Evolutionary conservation across 2,888 invertebrate species (phyloP).

Genomic region (Lepidonotus clava): DNA sequence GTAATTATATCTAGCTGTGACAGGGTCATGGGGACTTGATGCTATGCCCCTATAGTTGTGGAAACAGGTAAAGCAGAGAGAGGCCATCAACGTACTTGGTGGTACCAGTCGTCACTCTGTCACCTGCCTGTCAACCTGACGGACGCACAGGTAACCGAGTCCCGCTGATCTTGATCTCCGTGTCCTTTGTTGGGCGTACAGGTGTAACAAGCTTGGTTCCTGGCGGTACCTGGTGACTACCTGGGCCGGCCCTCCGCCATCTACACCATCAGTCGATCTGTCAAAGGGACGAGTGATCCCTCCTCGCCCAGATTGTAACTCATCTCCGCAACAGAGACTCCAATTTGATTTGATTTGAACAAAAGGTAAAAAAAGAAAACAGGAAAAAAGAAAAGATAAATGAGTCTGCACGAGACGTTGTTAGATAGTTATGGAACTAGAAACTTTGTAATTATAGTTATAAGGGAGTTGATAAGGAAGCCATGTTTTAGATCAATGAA

Average conservation of each 20-base stretch:
- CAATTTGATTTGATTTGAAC: background rate
- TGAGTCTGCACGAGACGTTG: no score
- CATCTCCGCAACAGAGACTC: background rate
- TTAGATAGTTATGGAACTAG: no score
- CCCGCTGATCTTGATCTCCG: constrained; percentile 43
- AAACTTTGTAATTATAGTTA: no score
- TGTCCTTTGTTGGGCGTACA: constrained; percentile 37
- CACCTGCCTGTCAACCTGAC: constrained; percentile 24
- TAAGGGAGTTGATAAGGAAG: no score
- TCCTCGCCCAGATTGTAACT: background rate
- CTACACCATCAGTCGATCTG: constrained; percentile 32
- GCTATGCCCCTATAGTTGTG: no score
- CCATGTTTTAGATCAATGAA: no score
- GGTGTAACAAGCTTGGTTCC: constrained; percentile 43
- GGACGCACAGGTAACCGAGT: constrained; percentile 1
- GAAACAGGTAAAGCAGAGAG: no score
- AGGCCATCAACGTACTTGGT: constrained; percentile 30
- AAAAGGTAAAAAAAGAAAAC: no score
- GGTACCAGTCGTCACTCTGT: constrained; percentile 34
- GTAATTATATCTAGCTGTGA: no score
- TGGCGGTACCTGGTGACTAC: constrained; percentile 37
- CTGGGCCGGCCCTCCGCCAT: background rate
- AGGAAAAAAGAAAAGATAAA: no score
- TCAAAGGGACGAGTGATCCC: background rate
- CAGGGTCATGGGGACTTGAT: no score